A percentile compares a stretch with the other conserved stretches of the same genome.
Conservation (phyloP, 2,888 invertebrate species). For the Mythimna loreyi region DNA sequence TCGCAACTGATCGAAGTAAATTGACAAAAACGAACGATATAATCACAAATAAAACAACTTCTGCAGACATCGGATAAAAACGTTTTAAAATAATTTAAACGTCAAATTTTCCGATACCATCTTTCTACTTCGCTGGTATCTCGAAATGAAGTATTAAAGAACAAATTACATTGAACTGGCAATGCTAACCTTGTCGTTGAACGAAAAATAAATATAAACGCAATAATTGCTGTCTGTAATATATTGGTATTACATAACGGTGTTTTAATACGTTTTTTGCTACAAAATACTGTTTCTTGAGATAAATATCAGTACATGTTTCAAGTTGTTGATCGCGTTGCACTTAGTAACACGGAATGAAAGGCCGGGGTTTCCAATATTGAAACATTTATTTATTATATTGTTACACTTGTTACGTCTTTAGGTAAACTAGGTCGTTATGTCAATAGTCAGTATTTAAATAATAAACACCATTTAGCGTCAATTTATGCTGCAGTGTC, state of each 20-base stretch:
- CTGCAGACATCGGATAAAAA: conserved; percentile 19
- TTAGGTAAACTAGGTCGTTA: conserved; percentile 37
- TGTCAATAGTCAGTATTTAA: conserved; percentile 23
- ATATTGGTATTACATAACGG: conserved; percentile 71
- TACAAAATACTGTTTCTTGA: conserved; percentile 46
- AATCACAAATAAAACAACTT: conserved; percentile 7
- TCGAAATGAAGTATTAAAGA: conserved; percentile 51
- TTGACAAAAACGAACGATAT: not conserved
- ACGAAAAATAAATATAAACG: conserved; percentile 61
- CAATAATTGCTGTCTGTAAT: conserved; percentile 63
- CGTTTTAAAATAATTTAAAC: conserved; percentile 11
- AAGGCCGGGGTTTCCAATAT: conserved; percentile 41
- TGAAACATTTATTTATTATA: conserved; percentile 43
- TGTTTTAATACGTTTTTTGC: conserved; percentile 56
- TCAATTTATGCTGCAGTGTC: conserved; percentile 4
- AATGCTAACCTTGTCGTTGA: conserved; percentile 67
- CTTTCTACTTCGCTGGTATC: conserved; percentile 39
- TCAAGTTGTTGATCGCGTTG: conserved; percentile 43
- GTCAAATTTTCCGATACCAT: conserved; percentile 25
- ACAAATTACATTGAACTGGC: conserved; percentile 59
- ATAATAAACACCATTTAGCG: conserved; percentile 30
- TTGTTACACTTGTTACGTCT: conserved; percentile 43
- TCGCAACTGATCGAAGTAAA: conserved; percentile 5
- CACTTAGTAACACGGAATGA: conserved; percentile 49
- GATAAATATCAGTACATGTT: conserved; percentile 49